A percentile compares a stretch with the other conserved stretches of the same genome.
Evolutionary conservation across 2,113 vertebrate genomes (phyloP).

Genomic region (Epinephelus lanceolatus): DNA sequence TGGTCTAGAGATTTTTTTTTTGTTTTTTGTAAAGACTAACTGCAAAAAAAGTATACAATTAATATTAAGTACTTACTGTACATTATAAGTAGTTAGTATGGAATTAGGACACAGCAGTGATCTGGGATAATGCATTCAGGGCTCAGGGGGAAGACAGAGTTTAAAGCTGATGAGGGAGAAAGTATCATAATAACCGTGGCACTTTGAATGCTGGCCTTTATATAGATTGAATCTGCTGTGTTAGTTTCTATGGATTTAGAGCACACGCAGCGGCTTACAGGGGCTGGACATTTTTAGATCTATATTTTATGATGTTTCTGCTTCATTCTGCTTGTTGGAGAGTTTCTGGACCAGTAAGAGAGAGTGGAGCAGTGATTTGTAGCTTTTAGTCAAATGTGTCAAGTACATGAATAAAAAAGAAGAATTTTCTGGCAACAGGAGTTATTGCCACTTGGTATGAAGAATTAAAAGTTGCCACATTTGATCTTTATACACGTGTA

Average conservation of each 20-base stretch:
- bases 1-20: neutral
- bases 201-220: constrained; percentile 13
- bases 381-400: neutral
- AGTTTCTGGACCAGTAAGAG: neutral
- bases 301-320: constrained; percentile 24
- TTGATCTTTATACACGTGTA: neutral
- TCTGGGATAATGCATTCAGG: constrained; percentile 6
- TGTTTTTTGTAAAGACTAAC: neutral
- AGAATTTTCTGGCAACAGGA: neutral
- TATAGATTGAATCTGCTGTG: constrained; percentile 7
- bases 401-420: neutral
- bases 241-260: constrained; percentile 6
- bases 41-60: neutral
- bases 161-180: neutral
- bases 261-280: neutral
- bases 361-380: neutral
- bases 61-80: neutral
- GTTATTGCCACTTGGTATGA: neutral
- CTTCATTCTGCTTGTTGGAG: neutral
- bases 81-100: neutral
- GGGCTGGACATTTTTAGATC: neutral
- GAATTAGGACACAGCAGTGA: neutral
- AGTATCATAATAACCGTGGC: neutral
- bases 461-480: constrained; percentile 11
- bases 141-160: neutral